Base-by-base conservation (phyloP, 23 tunicate genomes). In the Aplidium turbinatum region DNA sequence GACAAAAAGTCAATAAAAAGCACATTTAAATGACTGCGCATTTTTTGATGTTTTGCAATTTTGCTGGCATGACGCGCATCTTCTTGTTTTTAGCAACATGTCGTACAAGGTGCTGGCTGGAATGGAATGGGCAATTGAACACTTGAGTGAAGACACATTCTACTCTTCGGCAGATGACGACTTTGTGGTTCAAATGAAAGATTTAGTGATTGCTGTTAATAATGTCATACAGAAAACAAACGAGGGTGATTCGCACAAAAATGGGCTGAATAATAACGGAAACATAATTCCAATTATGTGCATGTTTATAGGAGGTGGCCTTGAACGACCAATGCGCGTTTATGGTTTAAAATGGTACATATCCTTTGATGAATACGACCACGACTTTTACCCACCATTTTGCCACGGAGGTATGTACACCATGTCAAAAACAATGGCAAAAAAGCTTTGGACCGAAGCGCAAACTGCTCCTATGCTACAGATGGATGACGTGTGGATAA, bases 341-440 rank as follows among this genome's bases (percentile, higher is more conserved):
- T 69, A 24, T n/a, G 76, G 74, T 5, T 36, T 64, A 24, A 83
- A 83, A 47, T 83, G 89, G 89, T 75, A 58, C 27, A 82, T 83
- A 34, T 64, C 89, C 1, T 57, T 29, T 47, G 38, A 57, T 5
- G 82, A 75, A 39, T 83, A 83, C 60, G 35, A 71, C 5, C 68
- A 35, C 1, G 20, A 36, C n/a, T 18, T 67, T 19, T 83, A 75
- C 35, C 89, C 89, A 16, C 68, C 73, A 1, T 83, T 75, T 57
- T 83, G 89, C 48, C 89, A 83, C 69, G 89, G 89, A 23, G 89
- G 89, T 18, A 54, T 83, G 73, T 83, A 83, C 58, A 77, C 66
- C 26, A 83, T 63, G 76, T 31, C 81, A 31, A 19, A 64, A 19
- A 76, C 76, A 1, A 25, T 66, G n/a, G 70, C 76, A 52, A 83